Conservation (phyloP, 2,888 invertebrate genomes). For the Chrysomela aeneicollis region DNA sequence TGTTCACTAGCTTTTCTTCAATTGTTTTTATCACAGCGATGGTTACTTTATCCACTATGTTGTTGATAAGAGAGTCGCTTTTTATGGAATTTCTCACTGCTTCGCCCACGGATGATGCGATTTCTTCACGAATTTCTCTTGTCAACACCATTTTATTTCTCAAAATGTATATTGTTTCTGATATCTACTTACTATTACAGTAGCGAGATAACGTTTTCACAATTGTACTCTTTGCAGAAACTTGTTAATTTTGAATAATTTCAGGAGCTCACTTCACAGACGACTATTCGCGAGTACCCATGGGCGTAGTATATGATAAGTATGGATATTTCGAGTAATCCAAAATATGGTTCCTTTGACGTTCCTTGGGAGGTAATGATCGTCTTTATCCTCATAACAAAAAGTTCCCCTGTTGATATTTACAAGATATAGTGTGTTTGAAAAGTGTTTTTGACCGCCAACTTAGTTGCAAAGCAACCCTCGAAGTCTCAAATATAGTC, state of each 20-base stretch:
- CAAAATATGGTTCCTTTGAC: no score
- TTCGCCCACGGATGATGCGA: conserved; percentile 2
- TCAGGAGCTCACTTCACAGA: conserved; percentile 9
- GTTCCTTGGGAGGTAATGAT: no score
- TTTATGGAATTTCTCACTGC: conserved; percentile 11
- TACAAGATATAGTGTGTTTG: no score
- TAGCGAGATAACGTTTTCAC: background rate
- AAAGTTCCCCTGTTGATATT: no score
- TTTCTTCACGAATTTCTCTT: conserved; percentile 5
- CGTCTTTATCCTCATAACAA: no score
- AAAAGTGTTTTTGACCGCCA: no score
- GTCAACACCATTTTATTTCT: background rate
- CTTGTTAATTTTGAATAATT: background rate
- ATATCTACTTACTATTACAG: background rate
- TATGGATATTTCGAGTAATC: no score
- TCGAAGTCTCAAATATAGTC: no score
- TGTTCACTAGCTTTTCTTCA: background rate
- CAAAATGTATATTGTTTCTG: no score
- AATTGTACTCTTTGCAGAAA: background rate
- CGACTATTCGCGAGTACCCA: conserved; percentile 2
- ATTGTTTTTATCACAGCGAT: conserved; percentile 4
- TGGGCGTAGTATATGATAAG: no score
- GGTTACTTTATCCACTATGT: conserved; percentile 17
- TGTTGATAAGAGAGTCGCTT: conserved; percentile 11
- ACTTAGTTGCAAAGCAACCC: no score